Base-by-base conservation (phyloP, 37 sponge, comb jelly and placozoan species). In the Sycon ciliatum region DNA sequence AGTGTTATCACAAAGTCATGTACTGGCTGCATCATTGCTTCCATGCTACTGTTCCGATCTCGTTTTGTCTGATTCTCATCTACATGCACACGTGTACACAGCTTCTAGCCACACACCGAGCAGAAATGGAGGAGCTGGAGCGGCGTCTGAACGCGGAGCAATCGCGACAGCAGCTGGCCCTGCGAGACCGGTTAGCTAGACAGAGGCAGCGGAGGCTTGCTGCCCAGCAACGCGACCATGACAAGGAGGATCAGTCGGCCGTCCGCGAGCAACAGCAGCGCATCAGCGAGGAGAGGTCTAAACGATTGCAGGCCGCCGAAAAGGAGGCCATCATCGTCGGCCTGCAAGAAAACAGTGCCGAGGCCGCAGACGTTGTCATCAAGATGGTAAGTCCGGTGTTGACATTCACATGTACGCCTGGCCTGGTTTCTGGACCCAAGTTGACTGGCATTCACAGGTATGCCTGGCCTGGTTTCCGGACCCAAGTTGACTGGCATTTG, bases 301-400 rank as follows among this genome's bases (percentile, higher is more conserved):
- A 16, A 18, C 26, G 18, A 16, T 13, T 62, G 16, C 11, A 62
- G 26, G 65, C 11, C 13, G 65, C 65, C 32, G 65, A 62, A 62
- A 62, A 62, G 18, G 30, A 16, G 26, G 65, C 65, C 26, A 62
- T 62, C 18, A 62, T 62, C 20, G 26, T 18, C 13, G 65, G 65
- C 32, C 11, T 62, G 13, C 65, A 62, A 62, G 30, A 62, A n/a
- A 62, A 62, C 65, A 26, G 65, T 18, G 65, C 18, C 65, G 65
- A 62, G 32, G 65, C 65, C 13, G 65, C 30, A 28, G 65, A 62
- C 32, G 16, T 62, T 18, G 32, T 62, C 65, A 26, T 62, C 16
- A 46, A 46, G 18, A 46, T 20, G 53, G 53, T 46, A 46, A 46
- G n/a, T n/a, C n/a, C n/a, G n/a, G n/a, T n/a, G n/a, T n/a, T n/a